Percentiles rank a stretch among this genome's conserved stretches.
Evolutionary conservation across 2,113 vertebrate genomes (phyloP).

Genomic region (Dasyprocta punctata): DNA sequence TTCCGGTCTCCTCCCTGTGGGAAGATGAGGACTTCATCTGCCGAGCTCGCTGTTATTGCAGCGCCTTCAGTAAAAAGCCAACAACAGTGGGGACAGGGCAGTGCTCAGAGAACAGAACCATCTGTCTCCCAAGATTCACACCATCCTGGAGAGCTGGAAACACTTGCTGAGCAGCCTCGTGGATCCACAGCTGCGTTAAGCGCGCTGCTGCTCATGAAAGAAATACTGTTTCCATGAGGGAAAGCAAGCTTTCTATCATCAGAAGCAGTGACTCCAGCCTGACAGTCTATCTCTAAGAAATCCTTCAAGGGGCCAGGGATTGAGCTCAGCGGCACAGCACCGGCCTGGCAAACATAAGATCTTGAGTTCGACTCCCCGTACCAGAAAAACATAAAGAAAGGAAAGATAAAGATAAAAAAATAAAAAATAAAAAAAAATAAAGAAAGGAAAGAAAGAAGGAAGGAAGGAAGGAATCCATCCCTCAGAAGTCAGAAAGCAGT

Average conservation of each 20-base stretch:
- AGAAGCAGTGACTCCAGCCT: slow-evolving; percentile 48
- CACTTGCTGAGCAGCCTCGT: neutral
- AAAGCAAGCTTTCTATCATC: slow-evolving; percentile 56
- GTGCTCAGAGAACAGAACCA: neutral
- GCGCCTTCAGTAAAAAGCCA: neutral
- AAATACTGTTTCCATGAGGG: neutral
- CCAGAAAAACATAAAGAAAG: no score
- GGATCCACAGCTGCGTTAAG: neutral
- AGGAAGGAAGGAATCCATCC: neutral
- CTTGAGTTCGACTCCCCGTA: no score
- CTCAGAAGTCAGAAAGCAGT: slow-evolving; percentile 44
- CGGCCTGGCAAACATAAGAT: no score
- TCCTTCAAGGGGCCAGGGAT: neutral
- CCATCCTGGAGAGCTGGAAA: neutral
- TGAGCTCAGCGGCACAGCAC: no score
- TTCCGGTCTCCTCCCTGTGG: neutral
- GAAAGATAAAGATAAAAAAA: no score
- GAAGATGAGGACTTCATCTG: neutral
- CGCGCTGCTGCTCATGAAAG: slow-evolving; percentile 45
- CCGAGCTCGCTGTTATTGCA: neutral
- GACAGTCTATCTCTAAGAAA: slow-evolving; percentile 55
- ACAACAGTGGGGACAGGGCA: neutral
- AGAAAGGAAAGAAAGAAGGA: no score
- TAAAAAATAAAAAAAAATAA: no score
- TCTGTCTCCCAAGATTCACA: neutral